These are phyloP conservation scores for Turritopsis dohrnii DNA, from an alignment of 30 jellyfish, hydroid and myxozoan species.

Conservation along the genomic window DNA sequence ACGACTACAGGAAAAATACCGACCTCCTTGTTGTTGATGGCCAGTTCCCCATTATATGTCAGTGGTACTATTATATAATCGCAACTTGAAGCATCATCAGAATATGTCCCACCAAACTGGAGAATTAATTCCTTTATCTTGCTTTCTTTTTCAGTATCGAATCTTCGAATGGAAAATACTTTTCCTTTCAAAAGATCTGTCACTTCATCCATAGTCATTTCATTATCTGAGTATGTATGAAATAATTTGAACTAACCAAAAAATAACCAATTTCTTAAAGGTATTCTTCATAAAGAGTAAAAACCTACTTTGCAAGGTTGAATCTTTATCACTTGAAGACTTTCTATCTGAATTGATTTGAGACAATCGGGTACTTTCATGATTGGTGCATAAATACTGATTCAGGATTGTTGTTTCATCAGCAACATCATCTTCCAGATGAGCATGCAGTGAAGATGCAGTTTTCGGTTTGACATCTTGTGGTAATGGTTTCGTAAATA, in stretches of 20 bases:
- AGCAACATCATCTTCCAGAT: slow-evolving; percentile 54
- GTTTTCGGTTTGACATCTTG: background rate
- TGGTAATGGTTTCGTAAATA: slow-evolving; percentile 8
- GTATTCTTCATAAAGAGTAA: background rate
- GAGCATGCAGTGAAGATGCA: slow-evolving; percentile 51
- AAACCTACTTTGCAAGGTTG: background rate
- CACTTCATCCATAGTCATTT: background rate
- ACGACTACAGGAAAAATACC: background rate
- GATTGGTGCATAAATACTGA: slow-evolving; percentile 53
- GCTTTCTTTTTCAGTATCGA: slow-evolving; percentile 51
- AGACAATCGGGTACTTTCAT: slow-evolving; percentile 35
- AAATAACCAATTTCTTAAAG: background rate
- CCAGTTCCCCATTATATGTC: slow-evolving; percentile 23
- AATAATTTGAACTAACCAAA: background rate
- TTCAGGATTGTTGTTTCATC: slow-evolving; percentile 33
- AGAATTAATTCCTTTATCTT: slow-evolving; percentile 48
- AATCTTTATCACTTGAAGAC: background rate
- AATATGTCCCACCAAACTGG: slow-evolving; percentile 46
- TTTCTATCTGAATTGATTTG: slow-evolving; percentile 6
- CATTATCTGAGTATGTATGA: background rate
- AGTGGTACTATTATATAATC: slow-evolving; percentile 82
- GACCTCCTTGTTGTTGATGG: slow-evolving; percentile 34
- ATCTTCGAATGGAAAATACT: slow-evolving; percentile 33
- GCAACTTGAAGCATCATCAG: slow-evolving; percentile 30
- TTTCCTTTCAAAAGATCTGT: background rate